Evolutionary conservation across 2,888 invertebrate species (phyloP), one percentile per base, ranked within the genome.

Genomic region (Anarsia innoxiella): DNA sequence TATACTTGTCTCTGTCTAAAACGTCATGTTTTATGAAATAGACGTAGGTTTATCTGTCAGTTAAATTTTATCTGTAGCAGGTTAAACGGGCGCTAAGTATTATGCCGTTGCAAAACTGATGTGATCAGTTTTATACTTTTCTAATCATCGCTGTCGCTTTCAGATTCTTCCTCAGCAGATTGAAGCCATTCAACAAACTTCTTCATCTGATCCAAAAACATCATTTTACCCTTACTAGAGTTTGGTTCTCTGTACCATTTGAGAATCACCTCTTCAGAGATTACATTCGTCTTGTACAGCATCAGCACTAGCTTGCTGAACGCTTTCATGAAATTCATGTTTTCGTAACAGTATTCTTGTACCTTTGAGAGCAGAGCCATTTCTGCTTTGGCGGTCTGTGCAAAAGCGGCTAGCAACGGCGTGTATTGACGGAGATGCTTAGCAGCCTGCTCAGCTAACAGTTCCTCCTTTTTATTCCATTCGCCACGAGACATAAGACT

Each of bases 271-370:
- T 96, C 97, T 87, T 98, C 98, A 15, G 95, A 94, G 55, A 98
- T 88, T 45, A 98, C 94, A 76, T 97, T 96, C 63, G 93, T 94
- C 89, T 96, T 97, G 87, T 98, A 98, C 85, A 97, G 92, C 68
- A 97, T 91, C 80, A 97, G 90, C 62, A 98, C 92, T 64, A 98
- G 96, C 87, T 97, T 97, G 77, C 95, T 95, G 90, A 98, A 98
- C 76, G 95, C 95, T 74, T 96, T 95, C 95, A 98, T 96, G 83
- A 98, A 98, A 77, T 93, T 95, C 97, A 97, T 97, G 87, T 98
- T 97, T 74, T 97, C 97, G 78, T 98, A 98, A 84, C 97, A 98
- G 82, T 94, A 98, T 71, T 98, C 97, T 82, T 98, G 98, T 57
- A 97, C 94, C 80, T 80, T 56, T 0, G 27, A 12, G 4, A 97